phyloP scores from a whole-genome alignment of 2,113 vertebrate species.

The Phasianus colchicus region DNA sequence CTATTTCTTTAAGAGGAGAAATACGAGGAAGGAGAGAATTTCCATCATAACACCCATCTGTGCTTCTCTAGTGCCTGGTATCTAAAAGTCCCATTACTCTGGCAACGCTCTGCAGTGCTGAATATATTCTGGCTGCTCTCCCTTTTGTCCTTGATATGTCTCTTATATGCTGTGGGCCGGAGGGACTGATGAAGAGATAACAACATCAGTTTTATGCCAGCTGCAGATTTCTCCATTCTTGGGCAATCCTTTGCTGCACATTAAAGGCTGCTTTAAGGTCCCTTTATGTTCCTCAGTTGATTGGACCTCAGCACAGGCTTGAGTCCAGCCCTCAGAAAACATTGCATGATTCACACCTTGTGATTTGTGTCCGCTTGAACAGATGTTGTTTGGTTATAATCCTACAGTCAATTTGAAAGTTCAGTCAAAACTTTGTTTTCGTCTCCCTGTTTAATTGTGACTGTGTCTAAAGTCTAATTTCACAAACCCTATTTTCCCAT shows the following conservation, averaged over 20 bases:
- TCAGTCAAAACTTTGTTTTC: background rate
- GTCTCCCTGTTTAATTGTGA: background rate
- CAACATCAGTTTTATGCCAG: constrained; percentile 38
- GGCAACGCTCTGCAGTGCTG: background rate
- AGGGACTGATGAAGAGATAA: constrained; percentile 52
- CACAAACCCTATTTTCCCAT: background rate
- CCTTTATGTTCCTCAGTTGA: constrained; percentile 36
- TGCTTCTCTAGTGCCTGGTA: constrained; percentile 17
- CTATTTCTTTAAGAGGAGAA: constrained; percentile 18
- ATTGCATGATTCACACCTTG: background rate
- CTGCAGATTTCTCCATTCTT: constrained; percentile 30
- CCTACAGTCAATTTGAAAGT: background rate
- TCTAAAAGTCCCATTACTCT: constrained; percentile 26
- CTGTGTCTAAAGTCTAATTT: background rate
- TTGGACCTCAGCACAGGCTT: background rate
- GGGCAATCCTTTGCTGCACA: constrained; percentile 2
- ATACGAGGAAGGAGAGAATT: background rate
- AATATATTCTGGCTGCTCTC: constrained; percentile 32
- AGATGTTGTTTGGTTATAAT: background rate
- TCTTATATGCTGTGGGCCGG: constrained; percentile 10
- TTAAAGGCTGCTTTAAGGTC: constrained; percentile 42
- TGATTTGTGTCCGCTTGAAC: background rate
- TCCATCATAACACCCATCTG: background rate
- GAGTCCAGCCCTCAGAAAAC: background rate
- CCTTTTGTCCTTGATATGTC: constrained; percentile 36